Evolutionary conservation across 2,113 vertebrate species (phyloP).

Genomic region (Poecile atricapillus): DNA sequence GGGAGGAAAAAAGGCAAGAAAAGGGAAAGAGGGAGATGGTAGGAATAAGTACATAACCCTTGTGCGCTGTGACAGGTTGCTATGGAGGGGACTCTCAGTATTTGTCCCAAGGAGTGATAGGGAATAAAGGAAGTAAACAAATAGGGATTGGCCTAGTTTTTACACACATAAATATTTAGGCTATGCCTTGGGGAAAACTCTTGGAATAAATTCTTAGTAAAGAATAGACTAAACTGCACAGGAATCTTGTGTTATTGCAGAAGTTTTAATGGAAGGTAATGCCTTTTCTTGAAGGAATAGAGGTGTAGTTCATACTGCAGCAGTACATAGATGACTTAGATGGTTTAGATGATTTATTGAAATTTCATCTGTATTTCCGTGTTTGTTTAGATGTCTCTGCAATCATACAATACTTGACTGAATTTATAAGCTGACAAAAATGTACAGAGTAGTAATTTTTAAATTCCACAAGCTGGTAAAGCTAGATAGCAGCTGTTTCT

Average conservation of each 20-base stretch:
- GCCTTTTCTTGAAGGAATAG: not conserved
- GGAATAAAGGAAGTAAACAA: not conserved
- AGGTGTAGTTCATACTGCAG: not conserved
- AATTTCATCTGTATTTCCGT: not conserved
- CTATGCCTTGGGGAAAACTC: not conserved
- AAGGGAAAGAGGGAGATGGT: not conserved
- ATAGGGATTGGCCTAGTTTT: not conserved
- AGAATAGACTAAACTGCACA: not conserved
- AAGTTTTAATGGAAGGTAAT: not conserved
- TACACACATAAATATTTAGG: not conserved
- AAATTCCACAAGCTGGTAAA: not conserved
- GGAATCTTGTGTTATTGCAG: not conserved
- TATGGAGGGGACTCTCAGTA: not conserved
- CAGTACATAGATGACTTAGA: not conserved
- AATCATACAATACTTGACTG: not conserved
- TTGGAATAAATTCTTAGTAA: not conserved
- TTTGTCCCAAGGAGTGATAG: not conserved
- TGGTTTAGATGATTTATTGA: not conserved
- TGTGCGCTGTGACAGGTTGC: not conserved
- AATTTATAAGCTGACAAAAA: not conserved
- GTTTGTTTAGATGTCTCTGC: not conserved
- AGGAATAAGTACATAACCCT: not conserved
- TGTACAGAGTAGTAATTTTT: not conserved
- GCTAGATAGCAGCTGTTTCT: not conserved
- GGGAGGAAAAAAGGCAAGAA: not conserved